These are phyloP conservation scores for Arvicanthis niloticus DNA, from an alignment of 2,113 vertebrate genomes.

Conservation along the genomic window DNA sequence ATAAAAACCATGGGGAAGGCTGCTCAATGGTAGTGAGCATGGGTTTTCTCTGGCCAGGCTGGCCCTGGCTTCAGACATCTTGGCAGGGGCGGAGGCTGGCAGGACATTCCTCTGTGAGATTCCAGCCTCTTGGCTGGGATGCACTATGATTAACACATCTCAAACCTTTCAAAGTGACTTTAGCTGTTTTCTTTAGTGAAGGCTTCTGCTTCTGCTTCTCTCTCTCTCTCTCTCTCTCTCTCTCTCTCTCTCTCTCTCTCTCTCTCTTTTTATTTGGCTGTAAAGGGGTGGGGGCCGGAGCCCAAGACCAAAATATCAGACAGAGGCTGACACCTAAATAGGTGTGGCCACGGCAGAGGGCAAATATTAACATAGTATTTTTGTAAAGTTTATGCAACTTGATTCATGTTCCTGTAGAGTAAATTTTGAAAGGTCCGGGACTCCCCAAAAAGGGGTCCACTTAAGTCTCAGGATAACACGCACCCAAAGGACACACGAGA, in stretches of 20 bases:
- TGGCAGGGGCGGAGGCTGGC: constrained; percentile 54
- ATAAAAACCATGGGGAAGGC: not conserved
- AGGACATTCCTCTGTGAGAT: constrained; percentile 45
- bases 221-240: too few species aligned
- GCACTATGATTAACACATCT: constrained; percentile 71
- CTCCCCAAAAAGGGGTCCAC: too few species aligned
- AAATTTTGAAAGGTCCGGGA: too few species aligned
- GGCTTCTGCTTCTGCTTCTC: constrained; percentile 65
- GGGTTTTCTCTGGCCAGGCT: constrained; percentile 49
- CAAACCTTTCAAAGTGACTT: constrained; percentile 76
- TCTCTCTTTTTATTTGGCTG: constrained; percentile 36
- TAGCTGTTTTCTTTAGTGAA: constrained; percentile 77
- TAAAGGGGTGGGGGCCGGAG: constrained; percentile 57
- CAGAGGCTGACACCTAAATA: constrained; percentile 63
- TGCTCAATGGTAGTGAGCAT: not conserved
- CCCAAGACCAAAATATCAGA: constrained; percentile 66
- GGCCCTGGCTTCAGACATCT: not conserved
- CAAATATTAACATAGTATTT: constrained; percentile 83
- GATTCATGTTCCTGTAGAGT: constrained; percentile 65
- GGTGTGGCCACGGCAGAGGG: constrained; percentile 60
- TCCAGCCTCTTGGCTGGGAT: constrained; percentile 74
- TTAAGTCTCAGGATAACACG: too few species aligned
- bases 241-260: too few species aligned
- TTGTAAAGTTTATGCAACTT: constrained; percentile 78
- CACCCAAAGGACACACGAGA: too few species aligned